phyloP scores from a whole-genome alignment of 2,113 vertebrate species.

The Tylochromis polylepis region DNA sequence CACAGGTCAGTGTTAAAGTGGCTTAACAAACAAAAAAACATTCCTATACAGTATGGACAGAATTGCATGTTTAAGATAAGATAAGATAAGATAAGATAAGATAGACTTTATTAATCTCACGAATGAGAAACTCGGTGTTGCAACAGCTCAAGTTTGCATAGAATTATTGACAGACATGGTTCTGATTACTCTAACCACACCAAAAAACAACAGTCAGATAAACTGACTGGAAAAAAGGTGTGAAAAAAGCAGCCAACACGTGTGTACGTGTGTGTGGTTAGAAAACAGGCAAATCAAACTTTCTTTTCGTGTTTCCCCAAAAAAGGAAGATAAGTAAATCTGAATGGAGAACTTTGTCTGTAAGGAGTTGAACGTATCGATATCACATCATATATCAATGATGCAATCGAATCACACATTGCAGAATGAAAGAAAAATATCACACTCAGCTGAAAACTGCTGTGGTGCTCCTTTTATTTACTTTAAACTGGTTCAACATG shows the following conservation, averaged over 20 bases:
- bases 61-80: too few relatives aligned
- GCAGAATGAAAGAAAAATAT: neutral
- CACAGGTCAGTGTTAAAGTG: neutral
- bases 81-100: too few relatives aligned
- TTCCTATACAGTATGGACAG: neutral
- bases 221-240: neutral
- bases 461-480: neutral
- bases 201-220: neutral
- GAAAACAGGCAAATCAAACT: neutral
- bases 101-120: too few relatives aligned
- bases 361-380: neutral
- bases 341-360: neutral
- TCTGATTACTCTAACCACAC: neutral
- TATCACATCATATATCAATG: neutral
- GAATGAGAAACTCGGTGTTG: too few relatives aligned
- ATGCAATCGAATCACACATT: neutral
- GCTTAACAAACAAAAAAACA: neutral
- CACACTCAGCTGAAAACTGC: neutral
- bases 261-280: neutral
- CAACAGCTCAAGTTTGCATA: too few relatives aligned
- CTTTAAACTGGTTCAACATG: neutral
- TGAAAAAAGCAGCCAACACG: neutral
- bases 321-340: neutral
- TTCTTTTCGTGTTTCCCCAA: neutral
- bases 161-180: neutral